These are phyloP conservation scores for Torymus aiolomorphi DNA, from an alignment of 2,888 invertebrate species.

Conservation along the genomic window DNA sequence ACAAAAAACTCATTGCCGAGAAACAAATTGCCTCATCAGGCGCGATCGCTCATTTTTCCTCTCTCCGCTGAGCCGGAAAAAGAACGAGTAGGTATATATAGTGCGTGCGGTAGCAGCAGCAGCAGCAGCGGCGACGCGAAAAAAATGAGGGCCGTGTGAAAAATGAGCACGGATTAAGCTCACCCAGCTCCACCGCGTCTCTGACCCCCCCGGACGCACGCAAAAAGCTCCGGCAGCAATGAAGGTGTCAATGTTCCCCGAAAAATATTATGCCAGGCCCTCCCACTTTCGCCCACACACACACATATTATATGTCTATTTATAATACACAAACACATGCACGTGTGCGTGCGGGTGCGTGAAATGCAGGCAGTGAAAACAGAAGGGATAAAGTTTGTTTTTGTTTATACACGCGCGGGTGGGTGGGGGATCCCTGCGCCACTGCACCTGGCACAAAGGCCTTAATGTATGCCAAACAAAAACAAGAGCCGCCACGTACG, in stretches of 20 bases:
- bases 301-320: too few relatives aligned
- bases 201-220: too few relatives aligned
- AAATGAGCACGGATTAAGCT: slow-evolving; percentile 31
- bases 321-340: too few relatives aligned
- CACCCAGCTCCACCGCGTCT: too few relatives aligned
- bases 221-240: too few relatives aligned
- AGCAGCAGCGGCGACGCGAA: slow-evolving; percentile 5
- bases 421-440: background rate
- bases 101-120: too few relatives aligned
- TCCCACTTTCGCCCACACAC: background rate
- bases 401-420: slow-evolving; percentile 41
- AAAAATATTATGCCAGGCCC: slow-evolving; percentile 29
- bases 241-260: slow-evolving; percentile 44
- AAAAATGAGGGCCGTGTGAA: slow-evolving; percentile 24
- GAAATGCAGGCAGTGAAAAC: background rate
- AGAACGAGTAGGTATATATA: too few relatives aligned
- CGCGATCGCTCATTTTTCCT: slow-evolving; percentile 41
- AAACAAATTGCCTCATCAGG: slow-evolving; percentile 49
- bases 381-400: slow-evolving; percentile 48
- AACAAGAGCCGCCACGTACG: slow-evolving; percentile 34
- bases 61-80: background rate
- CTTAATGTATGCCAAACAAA: slow-evolving; percentile 59
- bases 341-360: too few relatives aligned
- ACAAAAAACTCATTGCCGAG: too few relatives aligned
- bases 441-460: slow-evolving; percentile 22